phyloP scores from a whole-genome alignment of 2,888 invertebrate genomes.

The Diarsia rubi region DNA sequence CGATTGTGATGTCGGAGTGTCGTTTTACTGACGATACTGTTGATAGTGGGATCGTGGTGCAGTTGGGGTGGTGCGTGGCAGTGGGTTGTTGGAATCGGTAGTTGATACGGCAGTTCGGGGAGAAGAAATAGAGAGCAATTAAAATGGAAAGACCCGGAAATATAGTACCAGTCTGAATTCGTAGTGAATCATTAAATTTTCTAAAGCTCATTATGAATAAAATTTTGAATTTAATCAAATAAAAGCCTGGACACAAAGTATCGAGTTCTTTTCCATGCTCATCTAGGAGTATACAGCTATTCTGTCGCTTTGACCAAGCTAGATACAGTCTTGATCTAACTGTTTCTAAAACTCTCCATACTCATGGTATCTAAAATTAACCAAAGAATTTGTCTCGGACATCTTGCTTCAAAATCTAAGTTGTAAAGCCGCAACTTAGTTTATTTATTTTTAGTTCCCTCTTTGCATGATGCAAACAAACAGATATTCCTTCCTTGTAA shows the following conservation, averaged over 20 bases:
- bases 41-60: slow-evolving; percentile 1
- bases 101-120: neutral
- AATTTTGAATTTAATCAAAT: too few species aligned
- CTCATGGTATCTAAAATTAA: neutral
- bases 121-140: neutral
- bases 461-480: neutral
- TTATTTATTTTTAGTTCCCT: slow-evolving; percentile 3
- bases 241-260: neutral
- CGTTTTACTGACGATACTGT: slow-evolving; percentile 9
- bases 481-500: slow-evolving; percentile 39
- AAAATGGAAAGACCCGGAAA: neutral
- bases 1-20: slow-evolving; percentile 21
- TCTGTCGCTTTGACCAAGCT: neutral
- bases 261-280: neutral
- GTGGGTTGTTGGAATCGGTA: neutral
- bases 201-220: neutral
- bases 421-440: neutral
- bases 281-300: neutral
- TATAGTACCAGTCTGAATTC: neutral
- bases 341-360: neutral
- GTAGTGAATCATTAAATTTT: neutral
- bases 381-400: neutral
- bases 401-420: neutral
- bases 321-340: neutral
- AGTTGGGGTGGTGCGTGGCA: neutral